Evolutionary conservation across 2,797 vertebrate species (phyloP).

Genomic region (Arctocebus calabarensis): DNA sequence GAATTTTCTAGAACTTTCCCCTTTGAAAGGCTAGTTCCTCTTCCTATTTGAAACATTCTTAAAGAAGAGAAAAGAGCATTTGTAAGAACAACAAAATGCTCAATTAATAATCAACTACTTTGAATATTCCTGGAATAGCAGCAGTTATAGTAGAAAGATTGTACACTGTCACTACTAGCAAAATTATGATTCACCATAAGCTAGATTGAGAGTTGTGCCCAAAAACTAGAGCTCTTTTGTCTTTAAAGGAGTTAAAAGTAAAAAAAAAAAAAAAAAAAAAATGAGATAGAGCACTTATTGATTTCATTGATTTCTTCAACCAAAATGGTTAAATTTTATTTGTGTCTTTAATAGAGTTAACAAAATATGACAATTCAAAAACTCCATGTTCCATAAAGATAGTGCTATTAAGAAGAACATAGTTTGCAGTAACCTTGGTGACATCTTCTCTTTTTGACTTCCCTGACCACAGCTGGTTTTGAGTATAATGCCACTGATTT

Average conservation of each 20-base stretch:
- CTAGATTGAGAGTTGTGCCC: background rate
- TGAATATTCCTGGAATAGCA: background rate
- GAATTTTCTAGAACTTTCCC: background rate
- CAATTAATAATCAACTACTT: background rate
- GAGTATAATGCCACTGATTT: constrained; percentile 81
- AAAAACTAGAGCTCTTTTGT: constrained; percentile 1
- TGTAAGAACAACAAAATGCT: background rate
- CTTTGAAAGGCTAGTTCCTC: background rate
- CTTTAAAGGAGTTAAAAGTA: background rate
- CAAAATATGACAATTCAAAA: constrained; percentile 69
- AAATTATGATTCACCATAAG: background rate
- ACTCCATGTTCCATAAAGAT: constrained; percentile 70
- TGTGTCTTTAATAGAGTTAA: constrained; percentile 68
- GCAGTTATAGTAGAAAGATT: background rate
- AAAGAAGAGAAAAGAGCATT: background rate
- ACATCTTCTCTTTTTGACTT: constrained; percentile 76
- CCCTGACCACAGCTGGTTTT: constrained; percentile 64
- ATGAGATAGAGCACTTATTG: background rate
- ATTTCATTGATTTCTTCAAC: constrained; percentile 66
- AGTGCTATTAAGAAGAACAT: constrained; percentile 67
- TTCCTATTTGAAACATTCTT: background rate
- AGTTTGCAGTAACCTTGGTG: constrained; percentile 62
- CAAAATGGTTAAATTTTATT: constrained; percentile 59
- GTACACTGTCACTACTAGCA: background rate
- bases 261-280: background rate